phyloP scores from a whole-genome alignment of 1,140 invertebrate genomes.

The Papilio helenus region DNA sequence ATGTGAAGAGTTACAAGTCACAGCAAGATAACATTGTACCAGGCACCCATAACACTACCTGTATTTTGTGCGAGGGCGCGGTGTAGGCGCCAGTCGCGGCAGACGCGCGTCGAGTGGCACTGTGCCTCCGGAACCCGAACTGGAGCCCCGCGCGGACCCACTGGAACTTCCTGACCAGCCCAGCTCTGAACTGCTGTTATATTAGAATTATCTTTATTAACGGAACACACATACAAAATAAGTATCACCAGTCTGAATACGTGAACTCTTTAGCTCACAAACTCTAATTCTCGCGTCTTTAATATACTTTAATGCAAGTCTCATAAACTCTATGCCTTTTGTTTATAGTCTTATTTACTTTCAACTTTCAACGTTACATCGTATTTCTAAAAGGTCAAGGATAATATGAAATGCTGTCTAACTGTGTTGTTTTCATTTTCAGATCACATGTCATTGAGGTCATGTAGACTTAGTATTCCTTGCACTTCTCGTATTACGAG shows the following conservation, averaged over 20 bases:
- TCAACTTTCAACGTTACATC: neutral
- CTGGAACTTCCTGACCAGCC: slow-evolving; percentile 80
- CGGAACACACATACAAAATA: no score
- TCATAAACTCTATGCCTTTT: no score
- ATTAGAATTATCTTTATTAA: neutral
- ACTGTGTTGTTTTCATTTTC: neutral
- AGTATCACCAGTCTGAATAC: no score
- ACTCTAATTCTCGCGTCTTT: no score
- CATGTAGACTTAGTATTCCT: slow-evolving; percentile 1
- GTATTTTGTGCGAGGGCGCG: slow-evolving; percentile 67
- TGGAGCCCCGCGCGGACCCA: slow-evolving; percentile 77
- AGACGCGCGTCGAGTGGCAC: slow-evolving; percentile 60
- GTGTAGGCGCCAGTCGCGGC: slow-evolving; percentile 67
- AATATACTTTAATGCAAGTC: no score
- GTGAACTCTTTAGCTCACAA: no score
- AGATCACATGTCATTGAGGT: neutral
- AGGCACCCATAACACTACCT: slow-evolving; percentile 49
- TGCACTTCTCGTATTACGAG: neutral
- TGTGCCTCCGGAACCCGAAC: slow-evolving; percentile 76
- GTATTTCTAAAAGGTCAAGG: slow-evolving; percentile 6
- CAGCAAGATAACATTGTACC: neutral
- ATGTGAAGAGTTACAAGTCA: no score
- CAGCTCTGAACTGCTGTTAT: slow-evolving; percentile 66
- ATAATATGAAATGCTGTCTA: neutral
- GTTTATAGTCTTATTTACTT: no score